Evolutionary conservation across 2,888 invertebrate genomes (phyloP).

Genomic region (Caenorhabditis afra): DNA sequence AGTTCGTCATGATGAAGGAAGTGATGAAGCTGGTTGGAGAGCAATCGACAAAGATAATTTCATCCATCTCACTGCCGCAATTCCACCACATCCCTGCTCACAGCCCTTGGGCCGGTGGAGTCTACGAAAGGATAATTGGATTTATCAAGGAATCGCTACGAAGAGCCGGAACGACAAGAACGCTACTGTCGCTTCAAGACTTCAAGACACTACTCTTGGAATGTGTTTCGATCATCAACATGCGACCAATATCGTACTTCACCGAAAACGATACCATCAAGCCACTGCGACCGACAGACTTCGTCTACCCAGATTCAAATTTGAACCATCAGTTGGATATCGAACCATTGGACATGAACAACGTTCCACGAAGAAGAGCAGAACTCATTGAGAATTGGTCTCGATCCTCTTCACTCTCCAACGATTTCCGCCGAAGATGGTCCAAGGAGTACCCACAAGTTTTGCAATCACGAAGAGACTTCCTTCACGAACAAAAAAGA

Average conservation of each 20-base stretch:
- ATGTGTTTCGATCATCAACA: conserved; percentile 12
- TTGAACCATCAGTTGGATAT: background rate
- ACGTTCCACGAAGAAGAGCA: background rate
- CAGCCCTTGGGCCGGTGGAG: conserved; percentile 82
- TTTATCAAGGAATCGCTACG: conserved; percentile 18
- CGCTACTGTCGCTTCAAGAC: conserved; percentile 7
- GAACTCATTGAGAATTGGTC: conserved; percentile 16
- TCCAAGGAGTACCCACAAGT: conserved; percentile 19
- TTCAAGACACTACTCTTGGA: conserved; percentile 12
- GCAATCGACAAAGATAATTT: background rate
- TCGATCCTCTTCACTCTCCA: background rate
- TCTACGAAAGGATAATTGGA: conserved; percentile 81
- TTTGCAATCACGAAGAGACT: conserved; percentile 5
- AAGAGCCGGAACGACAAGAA: conserved; percentile 14
- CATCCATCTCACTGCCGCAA: conserved; percentile 3
- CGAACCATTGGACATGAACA: background rate
- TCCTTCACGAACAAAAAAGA: background rate
- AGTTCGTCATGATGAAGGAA: conserved; percentile 6
- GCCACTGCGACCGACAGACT: conserved; percentile 28
- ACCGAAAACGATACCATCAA: background rate
- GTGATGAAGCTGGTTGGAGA: conserved; percentile 1
- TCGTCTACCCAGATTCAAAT: conserved; percentile 2
- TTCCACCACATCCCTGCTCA: conserved; percentile 18
- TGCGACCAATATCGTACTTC: conserved; percentile 13
- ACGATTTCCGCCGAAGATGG: conserved; percentile 5